Evolutionary conservation across 2,113 vertebrate genomes (phyloP), one percentile per base, ranked within the genome.

Genomic region (Sinocyclocheilus anophthalmus): DNA sequence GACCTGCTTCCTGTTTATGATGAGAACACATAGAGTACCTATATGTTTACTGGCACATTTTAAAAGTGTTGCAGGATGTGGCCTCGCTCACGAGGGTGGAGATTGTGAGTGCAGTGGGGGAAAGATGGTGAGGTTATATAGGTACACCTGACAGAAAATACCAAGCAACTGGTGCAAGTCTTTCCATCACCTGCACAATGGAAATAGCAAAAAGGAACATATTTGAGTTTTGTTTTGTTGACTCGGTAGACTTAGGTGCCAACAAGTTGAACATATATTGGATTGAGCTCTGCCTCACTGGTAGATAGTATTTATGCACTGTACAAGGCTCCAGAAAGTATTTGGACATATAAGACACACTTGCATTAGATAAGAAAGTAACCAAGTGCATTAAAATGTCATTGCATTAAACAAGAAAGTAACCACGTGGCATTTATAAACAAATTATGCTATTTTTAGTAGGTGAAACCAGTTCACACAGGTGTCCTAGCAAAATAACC

Each of bases 141-240:
- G 81, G 24, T 83, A n/a, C 45, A 81, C 80, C 80, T 81, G 80
- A 81, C 24, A 81, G 33, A 81, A 67, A 42, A 81, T 81, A 81
- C 80, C 42, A 81, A 50, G 42, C n/a, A 33, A 48, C 4, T 69
- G 80, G 63, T 20, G 4, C 14, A 70, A 45, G 69, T 70, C 16
- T 83, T 83, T 83, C 81, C 81, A 69, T 83, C 81, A 70, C 81
- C 26, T 55, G 48, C 65, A 83, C 81, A 83, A 83, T 83, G 81
- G 81, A 83, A 83, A 83, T 50, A 37, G 16, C 24, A 83, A 53
- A 42, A 24, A 14, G 33, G 39, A 63, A 63, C 61, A 48, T 67
- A 53, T 82, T 53, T 70, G 18, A 53, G 26, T 20, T 13, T 1
- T 76, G 37, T 45, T 50, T 76, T 50, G 39, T 45, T 42, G 1